Evolutionary conservation across 1,140 invertebrate species (phyloP).

Genomic region (Latrodectus geometricus): DNA sequence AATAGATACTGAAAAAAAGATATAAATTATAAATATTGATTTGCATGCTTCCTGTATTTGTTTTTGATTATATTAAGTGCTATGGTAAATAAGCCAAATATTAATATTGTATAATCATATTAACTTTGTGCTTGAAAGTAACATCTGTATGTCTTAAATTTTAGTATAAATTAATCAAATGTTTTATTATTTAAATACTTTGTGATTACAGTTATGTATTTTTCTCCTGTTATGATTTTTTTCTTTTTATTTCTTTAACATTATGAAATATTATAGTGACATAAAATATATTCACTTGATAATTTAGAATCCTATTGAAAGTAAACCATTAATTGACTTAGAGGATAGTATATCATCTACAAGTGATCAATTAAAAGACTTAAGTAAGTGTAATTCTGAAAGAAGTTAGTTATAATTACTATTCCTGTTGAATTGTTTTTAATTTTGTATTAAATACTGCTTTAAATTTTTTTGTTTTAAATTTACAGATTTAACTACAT

Average conservation of each 20-base stretch:
- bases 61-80: no score
- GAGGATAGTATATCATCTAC: constrained; percentile 26
- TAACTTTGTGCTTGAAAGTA: no score
- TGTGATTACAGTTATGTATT: neutral
- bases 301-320: constrained; percentile 21
- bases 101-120: no score
- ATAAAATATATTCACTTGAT: neutral
- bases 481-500: neutral
- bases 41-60: no score
- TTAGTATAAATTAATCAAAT: no score
- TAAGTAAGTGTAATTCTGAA: constrained; percentile 8
- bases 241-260: neutral
- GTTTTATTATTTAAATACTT: no score
- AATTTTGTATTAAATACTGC: neutral
- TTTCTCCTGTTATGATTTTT: neutral
- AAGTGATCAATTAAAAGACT: constrained; percentile 27
- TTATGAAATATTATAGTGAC: neutral
- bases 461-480: neutral
- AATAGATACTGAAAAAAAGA: no score
- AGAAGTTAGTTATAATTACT: neutral
- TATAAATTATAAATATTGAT: no score
- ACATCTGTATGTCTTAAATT: no score
- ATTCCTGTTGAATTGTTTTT: neutral
- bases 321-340: constrained; percentile 52
- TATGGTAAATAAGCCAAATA: no score